These are phyloP conservation scores for Chondrilla cf. caribensis DNA, from an alignment of 37 sponge, comb jelly and placozoan genomes.

Conservation along the genomic window DNA sequence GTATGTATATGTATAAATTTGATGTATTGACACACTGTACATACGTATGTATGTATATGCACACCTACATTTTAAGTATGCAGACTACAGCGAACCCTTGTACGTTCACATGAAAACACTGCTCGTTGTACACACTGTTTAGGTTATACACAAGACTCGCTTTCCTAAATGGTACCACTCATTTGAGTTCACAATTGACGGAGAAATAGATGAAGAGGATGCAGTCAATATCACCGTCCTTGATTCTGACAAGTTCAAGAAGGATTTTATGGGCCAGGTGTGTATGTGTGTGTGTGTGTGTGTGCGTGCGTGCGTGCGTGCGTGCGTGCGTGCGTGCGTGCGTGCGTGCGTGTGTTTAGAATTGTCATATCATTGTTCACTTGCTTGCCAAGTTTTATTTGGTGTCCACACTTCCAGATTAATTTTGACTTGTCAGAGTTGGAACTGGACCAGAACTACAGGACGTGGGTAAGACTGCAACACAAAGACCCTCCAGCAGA, in stretches of 20 bases:
- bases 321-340: constrained; percentile 7
- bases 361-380: too few relatives aligned
- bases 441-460: constrained; percentile 62
- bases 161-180: constrained; percentile 78
- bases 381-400: too few relatives aligned
- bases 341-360: background rate
- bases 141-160: constrained; percentile 69
- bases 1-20: too few relatives aligned
- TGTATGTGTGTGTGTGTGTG: constrained; percentile 24
- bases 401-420: constrained; percentile 31
- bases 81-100: too few relatives aligned
- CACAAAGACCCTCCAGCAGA: constrained; percentile 48
- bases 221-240: constrained; percentile 40
- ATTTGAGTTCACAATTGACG: constrained; percentile 40
- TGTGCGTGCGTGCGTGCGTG: background rate
- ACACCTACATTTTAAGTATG: too few relatives aligned
- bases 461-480: constrained; percentile 72
- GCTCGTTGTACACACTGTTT: background rate
- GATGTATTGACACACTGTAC: too few relatives aligned
- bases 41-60: too few relatives aligned
- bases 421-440: constrained; percentile 63
- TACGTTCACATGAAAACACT: too few relatives aligned
- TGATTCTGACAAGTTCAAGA: constrained; percentile 64
- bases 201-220: background rate
- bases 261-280: constrained; percentile 84